Evolutionary conservation across 2,797 vertebrate genomes (phyloP), one percentile per base, ranked within the genome.

Genomic region (Diplodus sargus): DNA sequence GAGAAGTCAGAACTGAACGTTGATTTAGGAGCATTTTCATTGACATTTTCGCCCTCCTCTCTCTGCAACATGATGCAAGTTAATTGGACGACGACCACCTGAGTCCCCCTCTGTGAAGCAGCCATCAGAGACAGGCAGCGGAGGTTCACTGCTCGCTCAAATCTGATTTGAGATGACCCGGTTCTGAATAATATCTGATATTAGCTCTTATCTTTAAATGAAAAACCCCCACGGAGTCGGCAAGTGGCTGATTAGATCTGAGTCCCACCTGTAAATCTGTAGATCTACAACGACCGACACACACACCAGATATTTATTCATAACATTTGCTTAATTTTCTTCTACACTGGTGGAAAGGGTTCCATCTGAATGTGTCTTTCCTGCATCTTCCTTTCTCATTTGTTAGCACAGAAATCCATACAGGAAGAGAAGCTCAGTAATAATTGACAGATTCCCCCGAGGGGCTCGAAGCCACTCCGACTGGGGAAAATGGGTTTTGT

Each of bases 1-100:
- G n/a, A 49, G 54, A 54, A 53, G 54, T 68, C 66, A 59, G 51
- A 45, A 28, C 73, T 78, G 57, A 64, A 79, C 76, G 74, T 69
- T 92, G 87, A 93, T 93, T 87, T 86, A 89, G 69, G 1, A 2
- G 69, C 81, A 30, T 82, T 82, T 90, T 87, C 90, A 93, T 90
- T 89, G 91, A 85, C 89, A 78, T 25, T 65, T 78, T 60, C 62
- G n/a, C 42, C 39, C 52, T 87, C 72, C 66, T 85, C 64, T 30
- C 86, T 76, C 74, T 76, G 39, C 63, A 34, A 51, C 71, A 52
- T 47, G 70, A 67, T 74, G 68, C 75, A 60, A 45, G 78, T 61
- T 92, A 89, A 92, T 86, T 72, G 81, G 82, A 88, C 10, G n/a
- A 64, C 22, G 39, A 69, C 83, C 93, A 91, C 87, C 88, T 93